phyloP scores from a whole-genome alignment of 2,797 vertebrate species.

The Sciaenops ocellatus region DNA sequence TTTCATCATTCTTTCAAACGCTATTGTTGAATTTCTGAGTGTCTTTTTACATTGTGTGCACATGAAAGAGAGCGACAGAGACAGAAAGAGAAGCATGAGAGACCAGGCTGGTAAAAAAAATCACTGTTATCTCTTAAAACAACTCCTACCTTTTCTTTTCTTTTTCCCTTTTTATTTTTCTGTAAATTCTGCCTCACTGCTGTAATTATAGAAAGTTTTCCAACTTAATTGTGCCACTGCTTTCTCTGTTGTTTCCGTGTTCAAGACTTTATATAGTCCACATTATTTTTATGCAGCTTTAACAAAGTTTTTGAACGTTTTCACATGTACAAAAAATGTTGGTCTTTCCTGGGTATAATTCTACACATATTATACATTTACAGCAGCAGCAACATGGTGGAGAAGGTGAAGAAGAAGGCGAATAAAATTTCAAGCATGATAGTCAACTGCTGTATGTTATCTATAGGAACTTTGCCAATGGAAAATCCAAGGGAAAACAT shows the following conservation, averaged over 20 bases:
- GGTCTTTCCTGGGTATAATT: background rate
- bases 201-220: background rate
- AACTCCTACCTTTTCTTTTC: background rate
- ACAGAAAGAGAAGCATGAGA: conserved; percentile 38
- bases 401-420: background rate
- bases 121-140: conserved; percentile 21
- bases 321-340: background rate
- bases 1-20: conserved; percentile 68
- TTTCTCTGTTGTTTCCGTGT: background rate
- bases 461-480: background rate
- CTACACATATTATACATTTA: background rate
- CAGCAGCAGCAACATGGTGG: background rate
- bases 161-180: conserved; percentile 2
- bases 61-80: conserved; percentile 53
- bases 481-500: background rate
- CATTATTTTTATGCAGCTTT: background rate
- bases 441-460: background rate
- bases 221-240: background rate
- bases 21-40: conserved; percentile 62
- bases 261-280: background rate
- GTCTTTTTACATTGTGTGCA: conserved; percentile 56
- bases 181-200: background rate
- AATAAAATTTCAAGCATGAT: background rate
- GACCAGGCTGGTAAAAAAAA: conserved; percentile 28
- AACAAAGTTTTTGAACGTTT: background rate